A percentile compares a stretch with the other conserved stretches of the same genome.
phyloP scores from a whole-genome alignment of 1,140 invertebrate genomes.

The Formica exsecta region DNA sequence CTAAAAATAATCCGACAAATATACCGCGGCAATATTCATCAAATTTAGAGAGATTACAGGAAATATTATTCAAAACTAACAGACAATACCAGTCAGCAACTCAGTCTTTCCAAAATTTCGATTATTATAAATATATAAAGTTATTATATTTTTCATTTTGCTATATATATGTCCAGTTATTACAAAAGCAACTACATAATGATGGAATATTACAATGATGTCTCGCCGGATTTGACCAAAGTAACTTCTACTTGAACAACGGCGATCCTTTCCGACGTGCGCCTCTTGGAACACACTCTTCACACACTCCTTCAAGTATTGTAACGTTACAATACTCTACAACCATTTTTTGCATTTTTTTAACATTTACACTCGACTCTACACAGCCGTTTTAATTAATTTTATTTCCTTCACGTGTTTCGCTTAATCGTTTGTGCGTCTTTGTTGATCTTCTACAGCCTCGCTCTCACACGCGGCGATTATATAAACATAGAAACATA shows the following conservation, averaged over 20 bases:
- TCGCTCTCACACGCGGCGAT: constrained; percentile 77
- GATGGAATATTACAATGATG: constrained; percentile 11
- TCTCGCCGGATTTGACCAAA: constrained; percentile 17
- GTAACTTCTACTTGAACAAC: constrained; percentile 13
- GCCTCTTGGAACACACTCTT: constrained; percentile 2
- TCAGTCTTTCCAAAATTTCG: constrained; percentile 47
- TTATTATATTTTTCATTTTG: constrained; percentile 15
- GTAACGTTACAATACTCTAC: constrained; percentile 55
- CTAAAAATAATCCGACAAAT: neutral
- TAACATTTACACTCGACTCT: constrained; percentile 58
- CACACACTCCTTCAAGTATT: constrained; percentile 5
- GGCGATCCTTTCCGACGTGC: constrained; percentile 52
- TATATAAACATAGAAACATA: constrained; percentile 85
- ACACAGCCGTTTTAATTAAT: constrained; percentile 54
- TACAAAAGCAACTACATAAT: constrained; percentile 38
- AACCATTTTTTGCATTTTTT: constrained; percentile 37
- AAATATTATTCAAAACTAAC: neutral
- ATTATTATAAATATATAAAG: constrained; percentile 55
- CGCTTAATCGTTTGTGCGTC: constrained; percentile 72
- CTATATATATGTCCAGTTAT: neutral
- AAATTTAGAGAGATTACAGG: neutral
- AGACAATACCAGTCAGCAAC: constrained; percentile 22
- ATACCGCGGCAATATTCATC: neutral
- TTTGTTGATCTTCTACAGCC: constrained; percentile 71
- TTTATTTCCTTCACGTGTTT: constrained; percentile 21